Base-by-base conservation (phyloP, 1,140 invertebrate species). In the Drosophila miranda region DNA sequence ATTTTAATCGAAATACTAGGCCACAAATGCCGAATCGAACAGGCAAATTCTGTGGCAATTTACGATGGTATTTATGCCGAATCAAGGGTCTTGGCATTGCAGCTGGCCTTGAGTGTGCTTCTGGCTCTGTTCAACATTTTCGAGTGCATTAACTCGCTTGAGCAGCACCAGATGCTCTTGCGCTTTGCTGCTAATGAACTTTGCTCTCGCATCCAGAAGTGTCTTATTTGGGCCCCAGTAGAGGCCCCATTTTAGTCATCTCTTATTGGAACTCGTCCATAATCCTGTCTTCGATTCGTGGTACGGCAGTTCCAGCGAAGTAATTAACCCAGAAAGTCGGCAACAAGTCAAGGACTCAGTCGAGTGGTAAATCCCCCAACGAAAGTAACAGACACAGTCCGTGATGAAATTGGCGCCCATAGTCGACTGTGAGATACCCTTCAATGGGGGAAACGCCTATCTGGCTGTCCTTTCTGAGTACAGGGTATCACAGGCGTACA, bases 321-420 rank as follows among this genome's bases (percentile, higher is more conserved):
- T 69, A 69, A 69, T 69, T 69, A 68, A 69, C 59, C 57, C 30
- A 34, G 23, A 38, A 41, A 64, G 38, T 38, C 34, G 44, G 62
- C 75, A 74, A 62, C 75, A 79, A 78, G 69, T 78, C 54, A 58
- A 74, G 34, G 34, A 38, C 34, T 38, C 34, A 38, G 34, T 57
- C 28, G 48, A 78, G 14, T 45, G 61, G 60, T 13, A 74, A 66
- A 54, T 64, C 59, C 46, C 34, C 43, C 7, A 19, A 30, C 34
- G 26, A 75, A 59, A 75, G 50, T 49, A 64, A 59, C 30, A 19
- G 14, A 30, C 38, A 54, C 59, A 41, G 55, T 3, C 1, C 7
- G 26, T 28, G n/a, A 7, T 7, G 26, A 28, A 28, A 7, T 6
- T 7, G 16, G 19, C 6, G 7, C 28, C 7, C 8, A 8, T 8